Base-by-base conservation (phyloP, 2,113 vertebrate species). In the Saguinus imperator region DNA sequence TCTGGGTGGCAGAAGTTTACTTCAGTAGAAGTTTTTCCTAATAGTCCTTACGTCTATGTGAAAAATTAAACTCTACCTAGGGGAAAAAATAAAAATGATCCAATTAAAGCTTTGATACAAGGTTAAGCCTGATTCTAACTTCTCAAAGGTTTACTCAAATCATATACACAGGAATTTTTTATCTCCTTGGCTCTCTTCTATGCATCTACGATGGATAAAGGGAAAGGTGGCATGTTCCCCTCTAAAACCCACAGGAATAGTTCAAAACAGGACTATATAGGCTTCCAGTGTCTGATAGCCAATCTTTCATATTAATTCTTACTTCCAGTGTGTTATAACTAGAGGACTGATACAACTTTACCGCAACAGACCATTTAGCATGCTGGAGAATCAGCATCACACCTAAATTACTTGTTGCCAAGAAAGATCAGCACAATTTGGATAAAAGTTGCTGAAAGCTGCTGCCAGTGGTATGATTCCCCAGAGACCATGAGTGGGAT, bases 11-110 rank as follows among this genome's bases (percentile, higher is more conserved):
- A 43, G 10, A 61, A 85, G 37, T 88, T 88, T 37, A 68, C n/a
- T 64, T 45, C 40, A 72, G 27, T 37, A 27, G 1, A 91, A 55
- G 16, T 40, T 83, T 61, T 91, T 55, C 40, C 43, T 57, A 70
- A 68, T 4, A 72, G 50, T 81, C 29, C 81, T 88, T 68, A 75
- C 52, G 35, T n/a, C 50, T 75, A 12, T 68, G 12, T 92, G 50
- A 92, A 95, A 85, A 57, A 91, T 66, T 73, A n/a, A 92, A 85
- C 88, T 88, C 50, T 55, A 81, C 10, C n/a, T 52, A 77, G 17
- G 45, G 8, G 40, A 52, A 80, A 82, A 92, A 75, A 40, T 3
- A 94, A 52, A 25, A 61, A 70, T 45, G 50, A 61, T 68, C 23
- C 81, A n/a, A 75, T 25, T 82, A 88, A 88, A 48, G 70, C 68